Conservation (phyloP, 2,888 invertebrate genomes). For the Criorhina ranunculi region DNA sequence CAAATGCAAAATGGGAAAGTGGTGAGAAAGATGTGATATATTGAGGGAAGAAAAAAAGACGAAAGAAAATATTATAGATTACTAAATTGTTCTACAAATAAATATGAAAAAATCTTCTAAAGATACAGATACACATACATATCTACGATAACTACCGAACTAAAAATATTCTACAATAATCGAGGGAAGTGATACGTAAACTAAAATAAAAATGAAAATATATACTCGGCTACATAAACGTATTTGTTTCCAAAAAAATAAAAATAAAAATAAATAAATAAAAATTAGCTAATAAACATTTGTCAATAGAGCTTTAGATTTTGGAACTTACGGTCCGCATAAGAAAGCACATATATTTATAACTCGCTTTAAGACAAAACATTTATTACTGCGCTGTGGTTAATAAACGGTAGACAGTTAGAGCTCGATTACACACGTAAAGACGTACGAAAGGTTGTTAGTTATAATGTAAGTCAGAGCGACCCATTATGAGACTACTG, state of each 20-base stretch:
- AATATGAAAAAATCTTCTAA: conserved; percentile 65
- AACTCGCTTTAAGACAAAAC: neutral
- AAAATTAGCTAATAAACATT: conserved; percentile 6
- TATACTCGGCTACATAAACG: neutral
- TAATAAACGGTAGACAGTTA: neutral
- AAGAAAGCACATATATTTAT: neutral
- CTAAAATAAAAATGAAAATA: neutral
- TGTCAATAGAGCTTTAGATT: neutral
- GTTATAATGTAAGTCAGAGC: too few relatives aligned
- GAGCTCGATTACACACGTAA: too few relatives aligned
- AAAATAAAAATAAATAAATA: too few relatives aligned
- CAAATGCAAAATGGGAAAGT: conserved; percentile 64
- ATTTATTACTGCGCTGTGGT: conserved; percentile 21
- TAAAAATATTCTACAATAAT: conserved; percentile 15
- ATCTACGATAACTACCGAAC: conserved; percentile 29
- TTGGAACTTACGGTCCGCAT: conserved; percentile 45
- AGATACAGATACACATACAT: conserved; percentile 35
- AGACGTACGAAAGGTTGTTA: too few relatives aligned
- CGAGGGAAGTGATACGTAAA: conserved; percentile 17
- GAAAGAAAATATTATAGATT: conserved; percentile 75
- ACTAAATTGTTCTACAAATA: conserved; percentile 74
- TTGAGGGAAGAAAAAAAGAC: conserved; percentile 75
- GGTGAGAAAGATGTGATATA: conserved; percentile 42
- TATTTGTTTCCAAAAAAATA: neutral
- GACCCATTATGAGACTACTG: too few relatives aligned